Conservation (phyloP, 2,888 invertebrate genomes). For the Luperina testacea region DNA sequence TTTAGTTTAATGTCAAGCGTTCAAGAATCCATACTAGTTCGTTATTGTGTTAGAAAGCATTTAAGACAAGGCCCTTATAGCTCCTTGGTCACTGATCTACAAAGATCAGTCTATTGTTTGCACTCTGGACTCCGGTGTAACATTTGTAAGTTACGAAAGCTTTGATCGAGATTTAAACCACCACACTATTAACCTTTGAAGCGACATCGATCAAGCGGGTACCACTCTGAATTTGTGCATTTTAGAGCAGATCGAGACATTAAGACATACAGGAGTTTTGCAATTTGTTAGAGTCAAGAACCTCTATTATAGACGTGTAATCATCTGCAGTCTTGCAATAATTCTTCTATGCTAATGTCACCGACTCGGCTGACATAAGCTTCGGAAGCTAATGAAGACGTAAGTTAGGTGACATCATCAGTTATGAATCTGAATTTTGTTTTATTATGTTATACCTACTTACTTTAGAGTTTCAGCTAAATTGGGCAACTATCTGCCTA, state of each 20-base stretch:
- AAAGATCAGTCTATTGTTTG: conserved; percentile 10
- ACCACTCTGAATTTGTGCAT: not conserved
- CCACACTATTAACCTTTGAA: conserved; percentile 40
- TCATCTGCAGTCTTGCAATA: not conserved
- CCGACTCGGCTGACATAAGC: not conserved
- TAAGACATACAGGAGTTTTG: not conserved
- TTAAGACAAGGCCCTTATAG: not conserved
- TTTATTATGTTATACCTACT: not conserved
- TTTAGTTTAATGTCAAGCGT: not conserved
- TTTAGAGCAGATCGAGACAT: not conserved
- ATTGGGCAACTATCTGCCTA: not conserved
- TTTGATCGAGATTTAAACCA: conserved; percentile 27
- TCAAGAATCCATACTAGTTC: not conserved
- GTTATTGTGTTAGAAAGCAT: not conserved
- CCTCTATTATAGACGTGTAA: not conserved
- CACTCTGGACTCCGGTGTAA: conserved; percentile 6
- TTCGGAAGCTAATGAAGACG: not conserved
- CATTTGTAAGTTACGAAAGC: conserved; percentile 39
- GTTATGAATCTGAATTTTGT: not conserved
- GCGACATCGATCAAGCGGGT: not conserved
- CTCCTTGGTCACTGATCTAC: not conserved
- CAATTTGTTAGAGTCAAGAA: not conserved
- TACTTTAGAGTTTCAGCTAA: not conserved
- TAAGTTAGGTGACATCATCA: conserved; percentile 6
- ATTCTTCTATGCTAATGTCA: not conserved